Evolutionary conservation across 2,113 vertebrate species (phyloP), one percentile per base, ranked within the genome.

Genomic region (Orycteropus afer): DNA sequence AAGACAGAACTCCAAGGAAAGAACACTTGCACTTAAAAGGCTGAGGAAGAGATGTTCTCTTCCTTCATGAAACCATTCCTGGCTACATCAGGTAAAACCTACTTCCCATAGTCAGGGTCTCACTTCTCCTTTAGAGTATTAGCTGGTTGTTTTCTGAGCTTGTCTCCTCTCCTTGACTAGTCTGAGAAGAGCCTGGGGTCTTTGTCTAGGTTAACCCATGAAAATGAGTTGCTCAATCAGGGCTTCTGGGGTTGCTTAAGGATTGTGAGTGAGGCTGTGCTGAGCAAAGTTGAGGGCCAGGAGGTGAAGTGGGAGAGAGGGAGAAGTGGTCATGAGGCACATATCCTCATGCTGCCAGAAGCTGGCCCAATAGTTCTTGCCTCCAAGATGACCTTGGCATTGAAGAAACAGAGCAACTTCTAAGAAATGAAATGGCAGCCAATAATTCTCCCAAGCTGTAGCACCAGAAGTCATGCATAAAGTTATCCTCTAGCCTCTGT

Each of bases 371-470:
- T 37, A 85, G 86, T 29, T 57, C 34, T 42, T 42, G 25, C 47
- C 49, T 91, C 78, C 42, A 78, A 73, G 85, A 78, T 49, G 67
- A 76, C 40, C 29, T 63, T 77, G 91, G 42, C 57, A 95, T 11
- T 93, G 86, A 94, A 77, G 57, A 86, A 42, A 37, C 61, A 74
- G 51, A 93, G 25, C 42, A 86, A 88, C 61, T 82, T 82, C 57
- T 89, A 93, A 94, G 63, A 92, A 93, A 85, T 81, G 37, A 84
- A 74, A 83, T 63, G 49, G 83, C 4, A 88, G 47, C 47, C 73
- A 74, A 27, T 78, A 84, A 88, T 53, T 74, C 18, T 55, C 49
- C 74, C 25, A 51, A 92, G 51, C 27, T 71, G 27, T 34, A 63
- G 73, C 40, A 65, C 23, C 40, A 89, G 65, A 7, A 77, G 79